Conservation (phyloP, 1,140 invertebrate species). For the Zaprionus vittiger region DNA sequence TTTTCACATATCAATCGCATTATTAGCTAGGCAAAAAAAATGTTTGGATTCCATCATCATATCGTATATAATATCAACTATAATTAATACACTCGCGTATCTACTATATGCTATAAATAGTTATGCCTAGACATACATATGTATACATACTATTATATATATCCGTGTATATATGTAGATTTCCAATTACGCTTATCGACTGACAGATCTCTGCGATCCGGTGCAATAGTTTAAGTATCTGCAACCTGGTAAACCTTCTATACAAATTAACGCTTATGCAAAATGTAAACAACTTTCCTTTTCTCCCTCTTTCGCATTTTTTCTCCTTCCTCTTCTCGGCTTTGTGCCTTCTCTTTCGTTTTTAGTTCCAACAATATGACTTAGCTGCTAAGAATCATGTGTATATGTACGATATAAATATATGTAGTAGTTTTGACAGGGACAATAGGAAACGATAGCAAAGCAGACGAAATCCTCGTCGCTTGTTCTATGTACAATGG, state of each 20-base stretch:
- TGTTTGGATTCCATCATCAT: conserved; percentile 43
- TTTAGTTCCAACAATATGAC: conserved; percentile 67
- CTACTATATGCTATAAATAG: conserved; percentile 35
- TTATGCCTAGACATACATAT: conserved; percentile 21
- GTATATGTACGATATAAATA: background rate
- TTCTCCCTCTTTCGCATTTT: background rate
- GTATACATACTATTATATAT: conserved; percentile 30
- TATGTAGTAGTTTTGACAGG: conserved; percentile 4
- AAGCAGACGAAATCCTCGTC: background rate
- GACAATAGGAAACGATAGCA: conserved; percentile 1
- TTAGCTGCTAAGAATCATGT: conserved; percentile 55
- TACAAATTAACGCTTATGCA: conserved; percentile 47
- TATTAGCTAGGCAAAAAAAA: conserved; percentile 79
- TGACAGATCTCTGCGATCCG: conserved; percentile 35
- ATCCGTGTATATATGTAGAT: conserved; percentile 30
- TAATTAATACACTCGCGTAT: conserved; percentile 67
- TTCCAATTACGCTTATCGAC: conserved; percentile 24
- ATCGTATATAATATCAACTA: conserved; percentile 56
- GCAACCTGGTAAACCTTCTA: conserved; percentile 34
- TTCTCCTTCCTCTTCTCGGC: background rate
- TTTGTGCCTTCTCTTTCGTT: background rate
- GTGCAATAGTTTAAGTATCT: conserved; percentile 57
- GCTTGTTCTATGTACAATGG: conserved; percentile 20
- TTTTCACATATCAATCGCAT: conserved; percentile 74
- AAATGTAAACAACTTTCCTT: conserved; percentile 34